Evolutionary conservation across 2,113 vertebrate genomes (phyloP), one percentile per base, ranked within the genome.

Genomic region (Larimichthys crocea): DNA sequence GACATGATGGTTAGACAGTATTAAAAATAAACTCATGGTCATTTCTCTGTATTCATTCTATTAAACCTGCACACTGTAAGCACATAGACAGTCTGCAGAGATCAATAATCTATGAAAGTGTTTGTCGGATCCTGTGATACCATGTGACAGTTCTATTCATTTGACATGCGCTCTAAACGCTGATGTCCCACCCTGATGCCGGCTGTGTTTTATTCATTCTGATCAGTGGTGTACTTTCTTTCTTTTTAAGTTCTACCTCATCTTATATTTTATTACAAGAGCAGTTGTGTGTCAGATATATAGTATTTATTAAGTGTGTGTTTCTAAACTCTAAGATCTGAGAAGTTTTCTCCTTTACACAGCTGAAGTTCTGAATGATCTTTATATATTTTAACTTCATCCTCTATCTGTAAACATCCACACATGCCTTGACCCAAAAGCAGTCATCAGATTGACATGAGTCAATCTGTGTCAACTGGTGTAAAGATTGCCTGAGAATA

Each of bases 91-190:
- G 57, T 20, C 12, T 40, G 7, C 44, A 55, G 6, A 42, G 4
- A 49, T 44, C 60, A 80, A 26, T 29, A 57, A 20, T 40, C 20
- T 10, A 16, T 40, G 2, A 29, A 8, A 19, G 1, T 31, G 42
- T 49, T 42, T 56, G 6, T 67, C 60, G 35, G 5, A 52, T 57
- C 31, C 42, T 64, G 70, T n/a, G 14, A n/a, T 22, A 3, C 59
- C 61, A 52, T 73, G 73, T 86, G 74, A 77, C 78, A 53, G 0
- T 14, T 48, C 31, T 59, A 22, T 17, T 67, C 55, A 55, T 31
- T 20, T 48, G 62, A 73, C 72, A 65, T 49, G 61, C 17, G 71
- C 49, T 63, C 35, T 59, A 9, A 40, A 40, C 35, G 35, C 35
- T 40, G 35, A 40, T 40, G 70, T 31, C 67, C 69, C 55, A 29